A percentile compares a stretch with the other conserved stretches of the same genome.
Evolutionary conservation across 2,888 invertebrate genomes (phyloP).

Genomic region (Hipparchia semele): DNA sequence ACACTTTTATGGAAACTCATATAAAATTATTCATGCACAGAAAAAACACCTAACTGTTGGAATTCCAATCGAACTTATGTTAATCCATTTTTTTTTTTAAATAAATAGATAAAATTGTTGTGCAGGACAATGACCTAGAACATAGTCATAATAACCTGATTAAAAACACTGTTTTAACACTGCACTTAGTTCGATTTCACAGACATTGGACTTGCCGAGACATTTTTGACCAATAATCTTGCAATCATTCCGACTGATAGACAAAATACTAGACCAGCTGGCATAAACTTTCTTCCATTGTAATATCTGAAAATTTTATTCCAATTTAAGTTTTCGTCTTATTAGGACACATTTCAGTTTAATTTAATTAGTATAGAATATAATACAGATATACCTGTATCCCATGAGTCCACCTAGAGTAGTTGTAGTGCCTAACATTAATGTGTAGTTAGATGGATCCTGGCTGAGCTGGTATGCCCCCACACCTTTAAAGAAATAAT

Average conservation of each 20-base stretch:
- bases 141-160: not conserved
- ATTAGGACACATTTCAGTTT: too few relatives aligned
- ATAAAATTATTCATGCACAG: not conserved
- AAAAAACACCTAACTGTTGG: not conserved
- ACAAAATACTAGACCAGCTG: conserved; percentile 92
- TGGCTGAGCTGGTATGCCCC: conserved; percentile 92
- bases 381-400: conserved; percentile 77
- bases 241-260: conserved; percentile 85
- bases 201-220: conserved; percentile 57
- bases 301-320: conserved; percentile 81
- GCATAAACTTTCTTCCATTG: conserved; percentile 96
- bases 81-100: too few relatives aligned
- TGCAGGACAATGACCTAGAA: conserved; percentile 2
- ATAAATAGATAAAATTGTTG: not conserved
- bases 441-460: conserved; percentile 88
- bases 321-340: too few relatives aligned
- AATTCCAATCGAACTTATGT: not conserved
- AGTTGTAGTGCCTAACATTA: conserved; percentile 90
- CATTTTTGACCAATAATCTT: conserved; percentile 77
- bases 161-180: conserved; percentile 11
- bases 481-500: conserved; percentile 71
- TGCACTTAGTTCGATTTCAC: conserved; percentile 60
- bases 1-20: not conserved
- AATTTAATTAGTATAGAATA: too few relatives aligned
- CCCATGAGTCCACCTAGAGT: conserved; percentile 96